These are phyloP conservation scores for Protophormia terraenovae DNA, from an alignment of 2,888 invertebrate species.

Conservation along the genomic window DNA sequence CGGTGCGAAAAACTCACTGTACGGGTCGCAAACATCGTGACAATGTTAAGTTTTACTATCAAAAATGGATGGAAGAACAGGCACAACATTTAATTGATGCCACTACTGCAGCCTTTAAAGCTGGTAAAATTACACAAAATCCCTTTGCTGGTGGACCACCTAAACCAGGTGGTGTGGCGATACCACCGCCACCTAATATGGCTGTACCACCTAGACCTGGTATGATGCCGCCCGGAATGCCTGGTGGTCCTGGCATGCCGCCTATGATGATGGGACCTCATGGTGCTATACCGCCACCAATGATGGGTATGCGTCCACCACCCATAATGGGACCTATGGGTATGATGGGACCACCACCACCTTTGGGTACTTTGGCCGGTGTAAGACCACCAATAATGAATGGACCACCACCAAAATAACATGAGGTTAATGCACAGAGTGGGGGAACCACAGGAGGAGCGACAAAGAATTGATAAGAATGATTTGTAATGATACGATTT, in stretches of 20 bases:
- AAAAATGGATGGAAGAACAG: conserved; percentile 99
- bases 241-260: conserved; percentile 83
- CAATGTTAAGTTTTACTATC: conserved; percentile 99
- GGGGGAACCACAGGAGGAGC: background rate
- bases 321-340: conserved; percentile 90
- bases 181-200: conserved; percentile 89
- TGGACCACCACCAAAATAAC: conserved; percentile 85
- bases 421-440: background rate
- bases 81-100: conserved; percentile 99
- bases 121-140: conserved; percentile 96
- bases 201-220: conserved; percentile 84
- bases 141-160: conserved; percentile 88
- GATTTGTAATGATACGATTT: background rate
- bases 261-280: conserved; percentile 87
- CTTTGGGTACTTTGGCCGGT: conserved; percentile 87
- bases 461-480: conserved; percentile 1
- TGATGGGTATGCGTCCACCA: conserved; percentile 88
- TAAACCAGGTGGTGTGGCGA: conserved; percentile 83
- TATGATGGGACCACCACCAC: conserved; percentile 86
- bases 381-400: conserved; percentile 88
- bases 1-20: conserved; percentile 99
- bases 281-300: conserved; percentile 87
- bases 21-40: conserved; percentile 99
- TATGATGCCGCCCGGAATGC: conserved; percentile 85
- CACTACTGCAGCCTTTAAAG: conserved; percentile 98